These are phyloP conservation scores for Arctocebus calabarensis DNA, from an alignment of 2,797 vertebrate species.

Conservation along the genomic window DNA sequence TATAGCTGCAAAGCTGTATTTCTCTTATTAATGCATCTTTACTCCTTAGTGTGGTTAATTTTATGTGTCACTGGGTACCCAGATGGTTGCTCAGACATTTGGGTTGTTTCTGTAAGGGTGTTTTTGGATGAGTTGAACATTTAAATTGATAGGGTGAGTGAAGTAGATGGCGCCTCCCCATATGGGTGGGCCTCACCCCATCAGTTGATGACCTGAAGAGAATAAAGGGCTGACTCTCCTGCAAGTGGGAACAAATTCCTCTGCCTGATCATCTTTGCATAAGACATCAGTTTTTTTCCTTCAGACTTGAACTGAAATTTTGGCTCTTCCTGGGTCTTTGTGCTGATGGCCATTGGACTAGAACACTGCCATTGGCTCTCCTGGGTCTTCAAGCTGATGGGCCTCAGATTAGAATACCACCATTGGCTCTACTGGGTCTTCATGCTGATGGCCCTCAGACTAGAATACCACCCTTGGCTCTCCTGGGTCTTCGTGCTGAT, in stretches of 20 bases:
- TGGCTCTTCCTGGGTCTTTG: neutral
- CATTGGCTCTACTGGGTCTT: neutral
- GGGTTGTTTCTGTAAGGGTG: neutral
- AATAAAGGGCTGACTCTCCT: neutral
- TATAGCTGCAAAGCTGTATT: accelerated
- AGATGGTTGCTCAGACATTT: neutral
- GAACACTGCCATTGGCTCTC: neutral
- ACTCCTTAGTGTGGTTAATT: neutral
- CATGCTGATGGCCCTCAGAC: neutral
- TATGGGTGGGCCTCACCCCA: neutral
- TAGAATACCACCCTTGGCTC: neutral
- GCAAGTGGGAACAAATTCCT: neutral
- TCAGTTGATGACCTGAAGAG: neutral
- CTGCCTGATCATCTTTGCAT: neutral
- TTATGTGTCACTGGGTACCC: neutral
- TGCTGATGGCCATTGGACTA: neutral
- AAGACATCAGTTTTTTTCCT: neutral
- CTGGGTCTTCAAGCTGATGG: neutral
- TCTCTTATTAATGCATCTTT: neutral
- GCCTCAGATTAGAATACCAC: neutral
- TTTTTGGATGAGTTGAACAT: neutral
- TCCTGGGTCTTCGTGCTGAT: neutral
- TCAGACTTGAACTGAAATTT: neutral
- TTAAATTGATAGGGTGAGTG: neutral
- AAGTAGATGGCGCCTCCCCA: neutral